Evolutionary conservation across 2,888 invertebrate genomes (phyloP), one percentile per base, ranked within the genome.

Genomic region (Cerastis leucographa): DNA sequence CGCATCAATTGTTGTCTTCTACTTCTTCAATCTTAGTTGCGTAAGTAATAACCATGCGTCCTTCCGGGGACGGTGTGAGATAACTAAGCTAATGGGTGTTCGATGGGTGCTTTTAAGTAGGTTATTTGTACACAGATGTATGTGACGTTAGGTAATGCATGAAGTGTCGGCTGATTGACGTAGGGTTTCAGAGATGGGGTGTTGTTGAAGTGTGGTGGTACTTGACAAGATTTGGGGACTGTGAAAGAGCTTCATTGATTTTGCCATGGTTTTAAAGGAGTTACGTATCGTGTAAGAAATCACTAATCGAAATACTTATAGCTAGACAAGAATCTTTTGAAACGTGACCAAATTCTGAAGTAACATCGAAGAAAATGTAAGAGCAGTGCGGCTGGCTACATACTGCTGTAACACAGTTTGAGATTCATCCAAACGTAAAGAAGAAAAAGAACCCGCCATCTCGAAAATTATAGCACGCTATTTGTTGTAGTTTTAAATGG

Each of bases 81-180:
- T 85, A 86, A 72, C 80, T 76, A 71, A 80, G 85, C 85, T 85
- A 86, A 86, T 86, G 87, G 74, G 6, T 61, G 72, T 85, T 86
- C 85, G 81, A 86, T 85, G 85, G 74, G 64, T 79, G 73, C 74
- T 77, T 70, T 74, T 76, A 70, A 74, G 84, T 84, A 84, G 74
- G 86, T 86, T 86, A 86, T 84, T 84, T 83, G 84, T 83, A 74
- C 73, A 74, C 83, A 83, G 61, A 71, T 84, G 86, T 84, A 70
- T 64, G 46, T 78, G 84, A 71, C 65, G 54, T 61, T 46, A 62
- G 70, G 29, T 72, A 70, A 72, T 67, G 64, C 25, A 70, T 49
- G 40, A n/a, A 56, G 71, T 72, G 71, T 61, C 71, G 56, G 74
- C 35, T 83, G 77, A 83, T 83, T 71, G 71, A 74, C n/a, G 40